Conservation (phyloP, 1,140 invertebrate genomes). For the Pseudachorutes palmiensis region DNA sequence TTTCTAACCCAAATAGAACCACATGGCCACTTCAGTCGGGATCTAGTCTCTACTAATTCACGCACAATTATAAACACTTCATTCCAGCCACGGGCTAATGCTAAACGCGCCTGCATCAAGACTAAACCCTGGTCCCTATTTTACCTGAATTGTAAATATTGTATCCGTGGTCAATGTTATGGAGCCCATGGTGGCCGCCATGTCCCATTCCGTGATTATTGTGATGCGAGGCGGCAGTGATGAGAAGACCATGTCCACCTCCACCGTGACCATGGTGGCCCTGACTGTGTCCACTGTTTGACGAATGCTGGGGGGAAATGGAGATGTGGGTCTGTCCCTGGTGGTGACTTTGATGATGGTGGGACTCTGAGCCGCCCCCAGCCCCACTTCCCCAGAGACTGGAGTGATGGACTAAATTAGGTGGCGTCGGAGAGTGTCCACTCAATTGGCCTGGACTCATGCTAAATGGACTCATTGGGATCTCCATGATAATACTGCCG, state of each 20-base stretch:
- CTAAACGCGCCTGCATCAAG: neutral
- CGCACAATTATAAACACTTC: no score
- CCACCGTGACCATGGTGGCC: constrained; percentile 12
- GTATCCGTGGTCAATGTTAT: constrained; percentile 31
- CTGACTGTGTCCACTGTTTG: constrained; percentile 5
- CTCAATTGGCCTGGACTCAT: constrained; percentile 50
- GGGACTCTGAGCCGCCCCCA: constrained; percentile 28
- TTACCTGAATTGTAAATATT: constrained; percentile 38
- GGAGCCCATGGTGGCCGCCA: neutral
- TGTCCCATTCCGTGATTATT: constrained; percentile 24
- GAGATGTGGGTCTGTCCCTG: constrained; percentile 18
- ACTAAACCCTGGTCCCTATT: neutral
- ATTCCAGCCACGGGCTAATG: no score
- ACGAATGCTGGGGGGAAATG: constrained; percentile 1
- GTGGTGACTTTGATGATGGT: constrained; percentile 12
- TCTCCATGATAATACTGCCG: constrained; percentile 18
- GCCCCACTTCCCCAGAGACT: neutral
- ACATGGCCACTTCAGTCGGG: no score
- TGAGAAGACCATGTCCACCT: constrained; percentile 32
- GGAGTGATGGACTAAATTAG: constrained; percentile 36
- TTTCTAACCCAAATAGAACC: no score
- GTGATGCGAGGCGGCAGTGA: constrained; percentile 33
- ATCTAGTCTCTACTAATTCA: no score
- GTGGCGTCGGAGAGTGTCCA: constrained; percentile 37
- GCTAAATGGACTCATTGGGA: constrained; percentile 61